Conservation (phyloP, 2,113 vertebrate species). For the Acrocephalus arundinaceus region DNA sequence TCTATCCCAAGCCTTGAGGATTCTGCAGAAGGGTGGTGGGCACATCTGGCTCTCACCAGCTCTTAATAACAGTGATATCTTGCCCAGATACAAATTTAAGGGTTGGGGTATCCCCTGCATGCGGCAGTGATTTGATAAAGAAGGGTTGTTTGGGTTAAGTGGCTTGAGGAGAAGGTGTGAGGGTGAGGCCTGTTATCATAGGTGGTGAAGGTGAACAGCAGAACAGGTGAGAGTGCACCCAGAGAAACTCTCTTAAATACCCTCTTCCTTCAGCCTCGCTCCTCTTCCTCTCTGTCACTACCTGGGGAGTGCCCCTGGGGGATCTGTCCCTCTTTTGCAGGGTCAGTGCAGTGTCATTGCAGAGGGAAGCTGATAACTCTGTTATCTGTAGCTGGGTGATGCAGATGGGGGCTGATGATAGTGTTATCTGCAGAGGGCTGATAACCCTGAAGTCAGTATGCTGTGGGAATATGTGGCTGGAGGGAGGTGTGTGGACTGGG, state of each 20-base stretch:
- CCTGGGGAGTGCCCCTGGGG: not conserved
- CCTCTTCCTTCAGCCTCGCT: not conserved
- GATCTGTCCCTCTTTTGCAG: not conserved
- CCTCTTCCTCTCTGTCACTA: not conserved
- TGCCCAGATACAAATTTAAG: not conserved
- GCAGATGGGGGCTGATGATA: not conserved
- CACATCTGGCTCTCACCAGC: not conserved
- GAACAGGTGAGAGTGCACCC: not conserved
- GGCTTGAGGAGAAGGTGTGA: not conserved
- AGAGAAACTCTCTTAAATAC: not conserved
- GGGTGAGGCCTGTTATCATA: not conserved
- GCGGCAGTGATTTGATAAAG: not conserved
- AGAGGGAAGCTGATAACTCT: not conserved
- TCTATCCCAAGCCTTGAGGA: not conserved
- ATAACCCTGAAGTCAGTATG: not conserved
- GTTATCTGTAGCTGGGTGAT: not conserved
- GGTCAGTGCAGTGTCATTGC: not conserved
- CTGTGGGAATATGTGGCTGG: not conserved
- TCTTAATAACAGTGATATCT: fast-evolving
- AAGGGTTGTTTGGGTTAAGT: not conserved
- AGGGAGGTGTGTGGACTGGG: not conserved
- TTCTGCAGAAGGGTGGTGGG: not conserved
- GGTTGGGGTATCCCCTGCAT: fast-evolving
- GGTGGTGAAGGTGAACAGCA: not conserved
- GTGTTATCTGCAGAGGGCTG: not conserved